Conservation (phyloP, 2,888 invertebrate genomes). For the Xanthorhoe spadicearia region DNA sequence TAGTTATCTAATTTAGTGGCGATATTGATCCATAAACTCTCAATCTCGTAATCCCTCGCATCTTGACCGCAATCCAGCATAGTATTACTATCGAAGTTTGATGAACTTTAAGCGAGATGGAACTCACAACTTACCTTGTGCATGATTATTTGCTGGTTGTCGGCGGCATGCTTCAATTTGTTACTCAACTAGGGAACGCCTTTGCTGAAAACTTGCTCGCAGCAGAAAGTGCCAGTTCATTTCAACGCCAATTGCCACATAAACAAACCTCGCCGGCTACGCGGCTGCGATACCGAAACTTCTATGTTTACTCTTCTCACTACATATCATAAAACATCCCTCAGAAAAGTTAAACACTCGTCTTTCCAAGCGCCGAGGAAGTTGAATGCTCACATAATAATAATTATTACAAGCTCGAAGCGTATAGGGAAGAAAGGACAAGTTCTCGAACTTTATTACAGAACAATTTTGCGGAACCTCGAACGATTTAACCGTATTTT, state of each 20-base stretch:
- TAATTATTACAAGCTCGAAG: constrained; percentile 46
- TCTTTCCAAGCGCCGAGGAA: constrained; percentile 49
- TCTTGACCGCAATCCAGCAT: constrained; percentile 65
- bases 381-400: constrained; percentile 50
- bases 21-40: constrained; percentile 37
- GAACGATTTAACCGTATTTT: constrained; percentile 47
- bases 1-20: constrained; percentile 31
- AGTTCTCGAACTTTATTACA: constrained; percentile 47
- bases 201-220: constrained; percentile 69
- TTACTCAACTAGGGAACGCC: constrained; percentile 68
- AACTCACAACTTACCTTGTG: constrained; percentile 68
- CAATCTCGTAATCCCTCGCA: constrained; percentile 48
- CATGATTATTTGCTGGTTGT: constrained; percentile 78
- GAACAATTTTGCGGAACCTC: constrained; percentile 45
- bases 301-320: constrained; percentile 67
- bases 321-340: constrained; percentile 64
- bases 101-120: constrained; percentile 64
- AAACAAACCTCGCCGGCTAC: constrained; percentile 72
- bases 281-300: constrained; percentile 69
- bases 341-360: constrained; percentile 54
- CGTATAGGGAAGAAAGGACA: constrained; percentile 44
- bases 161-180: constrained; percentile 72
- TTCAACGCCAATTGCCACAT: constrained; percentile 77
- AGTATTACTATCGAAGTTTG: constrained; percentile 61
- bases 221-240: constrained; percentile 67